These are phyloP conservation scores for Nomada hirtipes DNA, from an alignment of 2,888 invertebrate species.

Conservation along the genomic window DNA sequence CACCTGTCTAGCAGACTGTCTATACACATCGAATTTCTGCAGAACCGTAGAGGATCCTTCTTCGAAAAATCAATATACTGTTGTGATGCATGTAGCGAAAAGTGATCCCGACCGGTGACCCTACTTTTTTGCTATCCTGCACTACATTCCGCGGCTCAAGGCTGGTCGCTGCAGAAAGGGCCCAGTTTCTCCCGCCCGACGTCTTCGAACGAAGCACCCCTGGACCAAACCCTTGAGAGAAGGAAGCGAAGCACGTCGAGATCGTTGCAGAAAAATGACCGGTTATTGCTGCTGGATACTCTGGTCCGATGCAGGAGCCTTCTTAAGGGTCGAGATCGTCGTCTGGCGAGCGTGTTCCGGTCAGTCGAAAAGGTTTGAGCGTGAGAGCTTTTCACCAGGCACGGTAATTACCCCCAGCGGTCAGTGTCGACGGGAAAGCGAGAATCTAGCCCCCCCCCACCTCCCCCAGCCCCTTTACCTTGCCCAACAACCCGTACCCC, in stretches of 20 bases:
- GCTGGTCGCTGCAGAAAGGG: conserved; percentile 53
- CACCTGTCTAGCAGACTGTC: neutral
- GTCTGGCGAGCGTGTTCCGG: conserved; percentile 49
- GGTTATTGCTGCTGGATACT: conserved; percentile 68
- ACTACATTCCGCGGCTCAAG: conserved; percentile 69
- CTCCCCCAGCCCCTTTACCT: neutral
- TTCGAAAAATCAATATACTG: conserved; percentile 34
- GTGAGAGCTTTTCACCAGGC: conserved; percentile 80
- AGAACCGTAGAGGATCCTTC: conserved; percentile 1
- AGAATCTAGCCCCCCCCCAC: conserved; percentile 47
- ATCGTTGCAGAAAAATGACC: conserved; percentile 80
- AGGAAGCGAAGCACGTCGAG: conserved; percentile 25
- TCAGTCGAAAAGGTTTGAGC: conserved; percentile 75
- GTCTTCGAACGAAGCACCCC: conserved; percentile 34
- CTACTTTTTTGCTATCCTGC: conserved; percentile 18
- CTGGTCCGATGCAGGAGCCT: conserved; percentile 50
- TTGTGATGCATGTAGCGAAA: too few species aligned
- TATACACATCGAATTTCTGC: neutral
- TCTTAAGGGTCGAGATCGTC: conserved; percentile 58
- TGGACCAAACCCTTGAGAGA: conserved; percentile 20
- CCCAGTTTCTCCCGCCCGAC: conserved; percentile 36
- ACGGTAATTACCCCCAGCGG: conserved; percentile 82
- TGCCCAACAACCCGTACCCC: neutral
- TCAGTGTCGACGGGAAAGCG: conserved; percentile 71
- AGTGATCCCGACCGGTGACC: conserved; percentile 77